phyloP scores from a whole-genome alignment of 2,888 invertebrate species.

The Phania funesta region DNA sequence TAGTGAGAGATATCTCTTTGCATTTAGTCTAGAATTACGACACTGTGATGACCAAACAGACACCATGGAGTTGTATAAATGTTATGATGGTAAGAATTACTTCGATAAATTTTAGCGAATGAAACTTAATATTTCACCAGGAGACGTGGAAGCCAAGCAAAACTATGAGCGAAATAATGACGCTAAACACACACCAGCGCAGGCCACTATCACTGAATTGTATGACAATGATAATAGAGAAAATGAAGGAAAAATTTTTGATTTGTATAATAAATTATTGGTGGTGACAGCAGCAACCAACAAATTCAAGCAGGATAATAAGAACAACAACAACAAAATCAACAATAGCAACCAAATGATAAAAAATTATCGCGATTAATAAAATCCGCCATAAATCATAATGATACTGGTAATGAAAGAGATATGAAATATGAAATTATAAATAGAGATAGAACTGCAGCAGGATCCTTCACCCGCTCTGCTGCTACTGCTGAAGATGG shows the following conservation, averaged over 20 bases:
- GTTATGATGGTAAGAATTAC: constrained; percentile 2
- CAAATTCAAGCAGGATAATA: too few relatives aligned
- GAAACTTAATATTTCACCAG: constrained; percentile 22
- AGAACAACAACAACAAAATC: neutral
- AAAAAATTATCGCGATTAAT: constrained; percentile 42
- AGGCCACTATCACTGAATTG: neutral
- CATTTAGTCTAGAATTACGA: constrained; percentile 50
- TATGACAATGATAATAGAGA: neutral
- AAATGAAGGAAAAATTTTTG: constrained; percentile 1
- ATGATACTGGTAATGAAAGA: constrained; percentile 5
- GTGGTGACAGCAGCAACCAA: constrained; percentile 38
- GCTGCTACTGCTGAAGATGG: neutral
- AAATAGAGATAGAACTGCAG: constrained; percentile 2
- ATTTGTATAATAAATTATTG: constrained; percentile 33
- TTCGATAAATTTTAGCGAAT: neutral
- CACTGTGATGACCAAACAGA: constrained; percentile 34
- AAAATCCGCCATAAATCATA: constrained; percentile 26
- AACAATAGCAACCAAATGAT: constrained; percentile 22
- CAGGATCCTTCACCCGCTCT: neutral
- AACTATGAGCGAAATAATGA: neutral
- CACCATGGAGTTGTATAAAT: constrained; percentile 15
- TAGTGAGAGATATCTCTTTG: constrained; percentile 51
- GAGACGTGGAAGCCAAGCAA: constrained; percentile 19
- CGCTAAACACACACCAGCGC: constrained; percentile 5
- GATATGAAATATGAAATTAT: constrained; percentile 31